These are phyloP conservation scores for Cheirogaleus major DNA, from an alignment of 2,797 vertebrate species.

Conservation along the genomic window DNA sequence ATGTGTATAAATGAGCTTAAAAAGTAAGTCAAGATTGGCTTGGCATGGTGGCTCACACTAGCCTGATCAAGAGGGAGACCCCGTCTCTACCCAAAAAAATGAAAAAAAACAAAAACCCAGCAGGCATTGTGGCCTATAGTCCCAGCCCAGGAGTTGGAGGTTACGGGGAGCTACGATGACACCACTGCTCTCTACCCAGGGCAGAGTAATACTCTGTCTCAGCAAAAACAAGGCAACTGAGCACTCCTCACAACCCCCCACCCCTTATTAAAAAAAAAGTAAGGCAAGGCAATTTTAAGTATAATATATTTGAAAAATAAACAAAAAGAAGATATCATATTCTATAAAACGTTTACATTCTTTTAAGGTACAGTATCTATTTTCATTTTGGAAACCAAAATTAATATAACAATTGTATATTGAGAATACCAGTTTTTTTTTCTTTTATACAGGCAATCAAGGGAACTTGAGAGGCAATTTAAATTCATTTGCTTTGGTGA, in stretches of 20 bases:
- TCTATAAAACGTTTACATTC: not conserved
- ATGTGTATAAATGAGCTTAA: not conserved
- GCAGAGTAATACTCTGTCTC: too few relatives aligned
- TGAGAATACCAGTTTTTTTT: not conserved
- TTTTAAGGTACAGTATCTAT: not conserved
- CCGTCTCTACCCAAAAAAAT: too few relatives aligned
- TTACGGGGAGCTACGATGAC: too few relatives aligned
- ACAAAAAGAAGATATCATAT: not conserved
- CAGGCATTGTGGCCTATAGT: too few relatives aligned
- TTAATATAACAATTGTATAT: not conserved
- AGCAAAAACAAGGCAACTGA: too few relatives aligned
- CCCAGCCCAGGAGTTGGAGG: too few relatives aligned
- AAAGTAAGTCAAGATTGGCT: not conserved
- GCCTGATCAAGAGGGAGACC: too few relatives aligned
- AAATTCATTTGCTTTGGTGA: not conserved
- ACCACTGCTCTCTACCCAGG: too few relatives aligned
- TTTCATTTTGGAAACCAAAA: constrained; percentile 27
- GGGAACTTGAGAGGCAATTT: not conserved
- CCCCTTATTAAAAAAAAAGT: not conserved
- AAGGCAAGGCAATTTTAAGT: not conserved
- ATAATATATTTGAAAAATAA: not conserved
- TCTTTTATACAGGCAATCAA: not conserved
- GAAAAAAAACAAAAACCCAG: too few relatives aligned
- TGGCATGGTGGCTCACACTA: too few relatives aligned
- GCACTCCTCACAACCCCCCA: too few relatives aligned